Evolutionary conservation across 2,888 invertebrate genomes (phyloP), one percentile per base, ranked within the genome.

Genomic region (Acleris holmiana): DNA sequence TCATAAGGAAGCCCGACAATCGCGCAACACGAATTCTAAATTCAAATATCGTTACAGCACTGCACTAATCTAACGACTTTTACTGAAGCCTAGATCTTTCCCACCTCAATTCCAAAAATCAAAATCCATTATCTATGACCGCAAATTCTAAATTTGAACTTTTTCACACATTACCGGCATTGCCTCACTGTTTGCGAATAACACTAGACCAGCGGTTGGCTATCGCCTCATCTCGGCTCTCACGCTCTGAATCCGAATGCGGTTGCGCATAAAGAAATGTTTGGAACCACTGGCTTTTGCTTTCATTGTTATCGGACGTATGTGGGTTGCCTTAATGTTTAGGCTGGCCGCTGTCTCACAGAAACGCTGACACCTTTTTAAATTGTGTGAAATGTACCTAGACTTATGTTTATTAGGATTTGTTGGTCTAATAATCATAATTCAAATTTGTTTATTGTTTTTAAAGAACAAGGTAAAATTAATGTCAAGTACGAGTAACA

Each of bases 241-340:
- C 55, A 55, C 55, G 55, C 55, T 65, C 65, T 65, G 65, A 65
- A 65, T 65, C 25, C 60, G 55, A 41, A 53, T n/a, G 55, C 55
- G 55, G 55, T 53, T 47, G 57, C 64, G 40, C 40, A 65, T 60
- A 60, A 60, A 65, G 65, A 65, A 65, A 65, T 65, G 60, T 60
- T 65, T 64, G 40, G 53, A 64, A 53, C 64, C 64, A 65, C 48
- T 60, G 65, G 59, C 65, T 65, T 60, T 65, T 65, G 60, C 65
- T 65, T 65, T 65, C 65, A 65, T 65, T 65, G 65, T 65, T 64
- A 53, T 53, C 63, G 47, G 62, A 44, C 57, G 44, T 59, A 64
- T 65, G 65, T 65, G 59, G 65, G 65, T 65, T 65, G 60, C 65
- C 60, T 64, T 64, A 64, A 59, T 64, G 64, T 48, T 40, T 35